These are phyloP conservation scores for Delphinapterus leucas DNA, from an alignment of 2,113 vertebrate species.

Conservation along the genomic window DNA sequence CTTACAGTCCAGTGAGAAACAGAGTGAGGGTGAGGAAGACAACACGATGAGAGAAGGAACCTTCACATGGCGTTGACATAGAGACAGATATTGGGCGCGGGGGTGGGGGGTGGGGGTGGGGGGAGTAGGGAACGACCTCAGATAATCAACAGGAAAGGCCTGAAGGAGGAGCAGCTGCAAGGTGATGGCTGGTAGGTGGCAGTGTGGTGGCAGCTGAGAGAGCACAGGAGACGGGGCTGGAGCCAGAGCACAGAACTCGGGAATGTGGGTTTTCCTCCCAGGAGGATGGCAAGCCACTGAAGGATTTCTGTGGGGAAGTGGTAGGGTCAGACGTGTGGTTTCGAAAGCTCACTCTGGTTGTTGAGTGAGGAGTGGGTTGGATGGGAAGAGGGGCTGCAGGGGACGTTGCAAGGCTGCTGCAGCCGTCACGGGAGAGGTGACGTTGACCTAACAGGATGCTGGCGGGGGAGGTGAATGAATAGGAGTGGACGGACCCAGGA, in stretches of 20 bases:
- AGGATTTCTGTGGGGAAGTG: neutral
- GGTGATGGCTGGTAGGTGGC: too few relatives aligned
- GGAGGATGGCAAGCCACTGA: neutral
- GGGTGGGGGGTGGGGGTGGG: too few relatives aligned
- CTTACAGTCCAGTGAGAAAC: neutral
- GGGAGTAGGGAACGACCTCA: neutral
- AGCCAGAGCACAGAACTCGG: neutral
- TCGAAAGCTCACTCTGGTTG: neutral
- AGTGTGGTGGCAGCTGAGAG: too few relatives aligned
- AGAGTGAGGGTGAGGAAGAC: neutral
- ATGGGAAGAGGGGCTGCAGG: neutral
- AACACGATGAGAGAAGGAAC: neutral
- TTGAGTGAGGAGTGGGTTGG: neutral
- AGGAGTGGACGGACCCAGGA: neutral
- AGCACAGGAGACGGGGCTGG: neutral
- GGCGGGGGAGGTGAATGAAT: neutral
- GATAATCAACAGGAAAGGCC: neutral
- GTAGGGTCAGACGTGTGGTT: rapidly evolving
- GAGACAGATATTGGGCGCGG: neutral
- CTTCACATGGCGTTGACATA: neutral
- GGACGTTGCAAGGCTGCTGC: neutral
- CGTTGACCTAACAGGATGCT: rapidly evolving
- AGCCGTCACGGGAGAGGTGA: neutral
- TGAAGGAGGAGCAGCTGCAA: neutral
- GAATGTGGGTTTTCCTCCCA: neutral